phyloP scores from a whole-genome alignment of 2,113 vertebrate genomes.

The Piprites chloris region DNA sequence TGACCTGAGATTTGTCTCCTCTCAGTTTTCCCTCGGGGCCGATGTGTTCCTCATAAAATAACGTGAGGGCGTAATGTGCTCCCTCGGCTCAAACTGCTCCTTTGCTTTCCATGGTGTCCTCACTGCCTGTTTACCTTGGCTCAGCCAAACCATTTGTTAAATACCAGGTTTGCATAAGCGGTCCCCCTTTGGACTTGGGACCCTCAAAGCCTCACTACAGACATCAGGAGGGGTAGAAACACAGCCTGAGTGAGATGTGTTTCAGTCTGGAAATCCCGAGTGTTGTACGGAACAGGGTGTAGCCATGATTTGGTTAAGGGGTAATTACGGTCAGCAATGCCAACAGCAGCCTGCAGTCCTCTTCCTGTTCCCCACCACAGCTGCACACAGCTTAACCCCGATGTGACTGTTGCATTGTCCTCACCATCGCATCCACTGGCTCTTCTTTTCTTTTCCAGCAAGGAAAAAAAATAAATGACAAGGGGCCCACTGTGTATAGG shows the following conservation, averaged over 20 bases:
- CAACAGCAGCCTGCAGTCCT: slow-evolving; percentile 21
- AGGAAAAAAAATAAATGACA: background rate
- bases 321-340: slow-evolving; percentile 48
- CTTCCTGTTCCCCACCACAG: slow-evolving; percentile 11
- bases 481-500: background rate
- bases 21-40: background rate
- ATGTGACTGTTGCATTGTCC: background rate
- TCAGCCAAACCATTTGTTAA: slow-evolving; percentile 47
- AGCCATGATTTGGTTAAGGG: slow-evolving; percentile 7
- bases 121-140: slow-evolving; percentile 36
- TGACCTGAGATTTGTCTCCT: background rate
- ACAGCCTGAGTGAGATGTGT: background rate
- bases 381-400: background rate
- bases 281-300: slow-evolving; percentile 15
- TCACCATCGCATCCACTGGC: background rate
- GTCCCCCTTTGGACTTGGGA: background rate
- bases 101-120: slow-evolving; percentile 3
- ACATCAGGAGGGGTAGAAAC: background rate
- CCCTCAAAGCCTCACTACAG: background rate
- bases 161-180: slow-evolving; percentile 6
- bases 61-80: background rate
- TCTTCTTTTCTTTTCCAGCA: slow-evolving; percentile 7
- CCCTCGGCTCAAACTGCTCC: background rate
- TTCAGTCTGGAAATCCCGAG: background rate
- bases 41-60: slow-evolving; percentile 1